phyloP scores from a whole-genome alignment of 1,140 invertebrate species.

The Halyomorpha halys region DNA sequence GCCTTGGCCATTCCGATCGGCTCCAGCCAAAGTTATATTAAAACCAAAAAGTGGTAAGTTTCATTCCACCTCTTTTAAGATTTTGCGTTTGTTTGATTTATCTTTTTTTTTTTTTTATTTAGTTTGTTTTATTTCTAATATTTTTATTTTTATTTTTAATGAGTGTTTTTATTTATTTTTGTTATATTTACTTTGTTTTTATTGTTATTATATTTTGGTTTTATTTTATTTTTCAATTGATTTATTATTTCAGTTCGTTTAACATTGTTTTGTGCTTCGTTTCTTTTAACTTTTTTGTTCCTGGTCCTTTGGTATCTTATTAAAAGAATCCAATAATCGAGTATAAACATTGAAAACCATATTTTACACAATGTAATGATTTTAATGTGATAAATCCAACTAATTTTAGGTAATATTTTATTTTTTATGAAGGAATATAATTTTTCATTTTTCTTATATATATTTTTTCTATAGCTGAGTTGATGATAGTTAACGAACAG shows the following conservation, averaged over 20 bases:
- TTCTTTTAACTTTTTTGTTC: constrained; percentile 17
- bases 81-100: constrained; percentile 30
- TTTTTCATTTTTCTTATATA: too few relatives aligned
- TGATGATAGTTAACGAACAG: too few relatives aligned
- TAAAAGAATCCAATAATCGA: too few relatives aligned
- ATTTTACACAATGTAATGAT: too few relatives aligned
- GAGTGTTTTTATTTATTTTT: constrained; percentile 8
- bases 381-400: too few relatives aligned
- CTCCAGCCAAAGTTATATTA: constrained; percentile 46
- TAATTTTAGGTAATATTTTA: too few relatives aligned
- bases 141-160: constrained; percentile 16
- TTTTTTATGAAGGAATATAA: too few relatives aligned
- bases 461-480: too few relatives aligned
- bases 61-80: constrained; percentile 30
- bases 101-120: constrained; percentile 26
- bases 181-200: constrained; percentile 10
- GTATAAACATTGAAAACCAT: too few relatives aligned
- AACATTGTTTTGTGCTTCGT: constrained; percentile 14
- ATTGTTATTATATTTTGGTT: neutral
- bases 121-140: constrained; percentile 18
- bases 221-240: constrained; percentile 13
- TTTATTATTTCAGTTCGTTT: constrained; percentile 4
- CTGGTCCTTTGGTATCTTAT: constrained; percentile 8
- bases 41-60: constrained; percentile 48
- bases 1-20: constrained; percentile 37